Evolutionary conservation across 2,113 vertebrate genomes (phyloP).

Genomic region (Indicator maculatus): DNA sequence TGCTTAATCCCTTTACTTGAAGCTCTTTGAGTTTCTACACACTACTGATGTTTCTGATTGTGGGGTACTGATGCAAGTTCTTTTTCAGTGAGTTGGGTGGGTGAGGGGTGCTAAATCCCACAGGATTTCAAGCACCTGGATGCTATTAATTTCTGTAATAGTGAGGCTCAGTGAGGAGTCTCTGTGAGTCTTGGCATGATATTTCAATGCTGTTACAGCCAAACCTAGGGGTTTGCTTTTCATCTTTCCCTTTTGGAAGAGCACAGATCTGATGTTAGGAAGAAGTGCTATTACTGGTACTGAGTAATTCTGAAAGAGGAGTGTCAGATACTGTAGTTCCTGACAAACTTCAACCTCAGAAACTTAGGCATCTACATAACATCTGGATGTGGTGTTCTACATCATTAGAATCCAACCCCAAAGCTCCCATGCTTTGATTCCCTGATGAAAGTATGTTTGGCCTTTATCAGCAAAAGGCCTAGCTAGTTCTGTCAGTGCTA

Average conservation of each 20-base stretch:
- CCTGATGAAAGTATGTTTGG: background rate
- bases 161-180: background rate
- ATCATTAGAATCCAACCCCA: too few relatives aligned
- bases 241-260: background rate
- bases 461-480: background rate
- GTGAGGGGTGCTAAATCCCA: background rate
- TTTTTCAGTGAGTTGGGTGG: background rate
- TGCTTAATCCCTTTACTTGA: background rate
- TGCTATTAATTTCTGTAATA: background rate
- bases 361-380: background rate
- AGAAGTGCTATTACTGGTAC: background rate
- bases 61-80: background rate
- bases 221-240: background rate
- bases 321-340: background rate
- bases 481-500: background rate
- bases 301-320: background rate
- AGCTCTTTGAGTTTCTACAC: background rate
- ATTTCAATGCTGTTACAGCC: background rate
- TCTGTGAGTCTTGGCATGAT: background rate
- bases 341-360: background rate
- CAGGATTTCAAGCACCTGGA: background rate
- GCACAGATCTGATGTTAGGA: background rate
- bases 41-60: too few relatives aligned
- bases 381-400: background rate
- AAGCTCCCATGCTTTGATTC: background rate